Percentiles rank a stretch among this genome's conserved stretches.
Conservation (phyloP, 2,797 vertebrate genomes). For the Pipistrellus nathusii region DNA sequence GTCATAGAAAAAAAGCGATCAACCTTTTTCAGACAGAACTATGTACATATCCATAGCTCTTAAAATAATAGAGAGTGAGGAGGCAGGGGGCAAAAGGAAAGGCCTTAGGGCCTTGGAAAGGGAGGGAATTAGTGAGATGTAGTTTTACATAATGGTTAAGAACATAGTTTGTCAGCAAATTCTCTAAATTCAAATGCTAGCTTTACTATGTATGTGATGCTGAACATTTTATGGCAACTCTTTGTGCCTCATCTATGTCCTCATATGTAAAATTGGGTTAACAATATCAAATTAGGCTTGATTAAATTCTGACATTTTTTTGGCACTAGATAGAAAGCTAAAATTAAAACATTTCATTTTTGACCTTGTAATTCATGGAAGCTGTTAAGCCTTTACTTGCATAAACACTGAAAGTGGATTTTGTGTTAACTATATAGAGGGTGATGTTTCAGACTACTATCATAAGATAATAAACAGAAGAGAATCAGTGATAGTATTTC, state of each 20-base stretch:
- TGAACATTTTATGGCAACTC: not conserved
- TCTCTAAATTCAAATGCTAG: not conserved
- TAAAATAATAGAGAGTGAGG: not conserved
- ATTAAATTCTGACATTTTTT: not conserved
- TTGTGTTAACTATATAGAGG: not conserved
- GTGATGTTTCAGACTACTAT: not conserved
- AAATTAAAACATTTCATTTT: constrained; percentile 21
- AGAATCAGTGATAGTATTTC: not conserved
- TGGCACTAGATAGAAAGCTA: not conserved
- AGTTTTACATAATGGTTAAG: not conserved
- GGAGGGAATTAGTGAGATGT: not conserved
- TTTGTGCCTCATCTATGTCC: not conserved
- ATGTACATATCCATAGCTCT: not conserved
- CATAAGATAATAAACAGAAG: not conserved
- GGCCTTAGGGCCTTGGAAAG: not conserved
- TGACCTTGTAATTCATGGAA: constrained; percentile 12
- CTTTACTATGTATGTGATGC: not conserved
- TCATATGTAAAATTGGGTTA: not conserved
- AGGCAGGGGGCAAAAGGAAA: not conserved
- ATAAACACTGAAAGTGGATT: constrained; percentile 12
- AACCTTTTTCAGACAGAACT: not conserved
- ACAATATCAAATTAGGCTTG: not conserved
- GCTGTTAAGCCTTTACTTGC: not conserved
- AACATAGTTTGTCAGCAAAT: not conserved
- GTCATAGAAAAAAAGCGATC: not conserved